Evolutionary conservation across 2,113 vertebrate species (phyloP).

Genomic region (Megaleporinus macrocephalus): DNA sequence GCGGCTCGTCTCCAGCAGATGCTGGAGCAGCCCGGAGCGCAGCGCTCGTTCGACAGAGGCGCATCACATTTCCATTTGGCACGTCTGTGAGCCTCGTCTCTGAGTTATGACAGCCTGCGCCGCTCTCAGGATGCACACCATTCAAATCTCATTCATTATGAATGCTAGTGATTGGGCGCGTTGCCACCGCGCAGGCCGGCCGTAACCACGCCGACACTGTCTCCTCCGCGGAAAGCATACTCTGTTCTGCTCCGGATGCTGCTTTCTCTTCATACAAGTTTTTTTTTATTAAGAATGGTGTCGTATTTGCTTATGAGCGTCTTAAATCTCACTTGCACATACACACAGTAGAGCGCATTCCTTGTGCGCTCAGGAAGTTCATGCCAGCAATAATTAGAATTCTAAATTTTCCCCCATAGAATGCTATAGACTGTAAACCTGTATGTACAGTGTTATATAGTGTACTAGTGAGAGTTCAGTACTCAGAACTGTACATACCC

Average conservation of each 20-base stretch:
- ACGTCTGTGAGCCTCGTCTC: conserved; percentile 46
- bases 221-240: conserved; percentile 35
- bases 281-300: background rate
- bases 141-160: conserved; percentile 60
- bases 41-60: conserved; percentile 32
- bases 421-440: too few species aligned
- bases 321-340: conserved; percentile 31
- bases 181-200: conserved; percentile 34
- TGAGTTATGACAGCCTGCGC: conserved; percentile 52
- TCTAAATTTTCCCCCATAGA: too few species aligned
- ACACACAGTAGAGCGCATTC: background rate
- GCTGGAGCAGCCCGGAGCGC: conserved; percentile 49
- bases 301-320: conserved; percentile 11
- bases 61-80: conserved; percentile 55
- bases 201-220: conserved; percentile 34
- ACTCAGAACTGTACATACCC: too few species aligned
- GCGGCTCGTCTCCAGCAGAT: conserved; percentile 53
- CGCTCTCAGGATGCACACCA: conserved; percentile 53
- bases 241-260: conserved; percentile 31
- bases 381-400: background rate
- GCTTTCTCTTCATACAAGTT: background rate
- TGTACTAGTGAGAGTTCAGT: too few species aligned
- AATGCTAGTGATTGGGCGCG: conserved; percentile 53
- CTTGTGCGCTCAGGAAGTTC: conserved; percentile 22
- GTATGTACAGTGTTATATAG: too few species aligned